Conservation (phyloP, 2,113 vertebrate genomes). For the Muntiacus reevesi region DNA sequence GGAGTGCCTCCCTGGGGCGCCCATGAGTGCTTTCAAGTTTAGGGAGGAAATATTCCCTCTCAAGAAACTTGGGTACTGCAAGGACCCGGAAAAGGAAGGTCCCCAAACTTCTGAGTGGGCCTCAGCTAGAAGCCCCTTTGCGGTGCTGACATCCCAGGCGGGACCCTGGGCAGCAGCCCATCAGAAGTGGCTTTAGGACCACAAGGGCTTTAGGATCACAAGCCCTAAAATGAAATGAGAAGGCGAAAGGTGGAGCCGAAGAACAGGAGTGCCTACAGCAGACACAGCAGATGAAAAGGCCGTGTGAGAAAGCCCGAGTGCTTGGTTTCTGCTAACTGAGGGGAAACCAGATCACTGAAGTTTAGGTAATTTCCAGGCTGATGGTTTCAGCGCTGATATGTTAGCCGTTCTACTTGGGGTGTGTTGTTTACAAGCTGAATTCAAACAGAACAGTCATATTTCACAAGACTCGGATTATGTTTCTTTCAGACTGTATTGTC, state of each 20-base stretch:
- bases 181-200: rapidly evolving
- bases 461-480: neutral
- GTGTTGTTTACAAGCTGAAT: neutral
- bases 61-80: neutral
- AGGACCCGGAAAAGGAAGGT: neutral
- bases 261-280: neutral
- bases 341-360: neutral
- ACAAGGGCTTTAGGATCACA: no score
- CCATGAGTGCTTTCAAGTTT: neutral
- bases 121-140: neutral
- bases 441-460: neutral
- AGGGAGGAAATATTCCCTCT: neutral
- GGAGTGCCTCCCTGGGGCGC: neutral
- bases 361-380: neutral
- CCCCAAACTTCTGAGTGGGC: neutral
- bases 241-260: neutral
- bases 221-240: neutral
- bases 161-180: rapidly evolving
- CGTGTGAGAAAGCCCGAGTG: neutral
- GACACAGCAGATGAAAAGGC: neutral
- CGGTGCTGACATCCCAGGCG: rapidly evolving
- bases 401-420: neutral
- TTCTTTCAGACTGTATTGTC: neutral
- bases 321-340: neutral
- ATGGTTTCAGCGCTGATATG: neutral